phyloP scores from a whole-genome alignment of 2,888 invertebrate species.

The Brachyopa scutellaris region DNA sequence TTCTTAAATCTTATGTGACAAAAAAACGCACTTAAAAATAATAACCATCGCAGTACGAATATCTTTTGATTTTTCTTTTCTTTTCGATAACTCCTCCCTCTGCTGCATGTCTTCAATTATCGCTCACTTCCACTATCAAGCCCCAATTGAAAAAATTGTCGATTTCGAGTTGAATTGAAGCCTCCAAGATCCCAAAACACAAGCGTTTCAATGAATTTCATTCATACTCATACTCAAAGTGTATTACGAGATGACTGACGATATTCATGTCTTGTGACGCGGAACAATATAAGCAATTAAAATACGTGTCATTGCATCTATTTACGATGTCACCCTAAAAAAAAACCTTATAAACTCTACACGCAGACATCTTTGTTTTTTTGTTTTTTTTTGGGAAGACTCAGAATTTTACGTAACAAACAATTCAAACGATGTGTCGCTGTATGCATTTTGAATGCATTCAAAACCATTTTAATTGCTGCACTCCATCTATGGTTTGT shows the following conservation, averaged over 20 bases:
- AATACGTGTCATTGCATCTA: conserved; percentile 70
- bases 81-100: too few relatives aligned
- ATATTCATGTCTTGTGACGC: conserved; percentile 36
- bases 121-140: too few relatives aligned
- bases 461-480: conserved; percentile 70
- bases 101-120: too few relatives aligned
- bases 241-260: conserved; percentile 30
- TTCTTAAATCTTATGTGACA: too few relatives aligned
- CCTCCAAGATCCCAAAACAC: background rate
- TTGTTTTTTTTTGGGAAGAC: conserved; percentile 1
- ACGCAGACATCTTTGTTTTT: conserved; percentile 12
- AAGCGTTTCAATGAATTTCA: conserved; percentile 22
- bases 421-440: conserved; percentile 50
- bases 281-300: conserved; percentile 71
- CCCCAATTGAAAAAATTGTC: conserved; percentile 34
- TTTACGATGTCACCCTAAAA: conserved; percentile 48
- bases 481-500: conserved; percentile 61
- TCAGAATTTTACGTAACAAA: conserved; percentile 32
- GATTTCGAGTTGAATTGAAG: conserved; percentile 52
- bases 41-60: too few relatives aligned
- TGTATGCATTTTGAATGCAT: conserved; percentile 66
- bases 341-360: conserved; percentile 22
- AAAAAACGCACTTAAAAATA: too few relatives aligned
- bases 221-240: conserved; percentile 29
- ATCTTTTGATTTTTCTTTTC: too few relatives aligned